A percentile compares a stretch with the other conserved stretches of the same genome.
phyloP scores from a whole-genome alignment of 2,797 vertebrate species.

The Chelidonichthys spinosus region DNA sequence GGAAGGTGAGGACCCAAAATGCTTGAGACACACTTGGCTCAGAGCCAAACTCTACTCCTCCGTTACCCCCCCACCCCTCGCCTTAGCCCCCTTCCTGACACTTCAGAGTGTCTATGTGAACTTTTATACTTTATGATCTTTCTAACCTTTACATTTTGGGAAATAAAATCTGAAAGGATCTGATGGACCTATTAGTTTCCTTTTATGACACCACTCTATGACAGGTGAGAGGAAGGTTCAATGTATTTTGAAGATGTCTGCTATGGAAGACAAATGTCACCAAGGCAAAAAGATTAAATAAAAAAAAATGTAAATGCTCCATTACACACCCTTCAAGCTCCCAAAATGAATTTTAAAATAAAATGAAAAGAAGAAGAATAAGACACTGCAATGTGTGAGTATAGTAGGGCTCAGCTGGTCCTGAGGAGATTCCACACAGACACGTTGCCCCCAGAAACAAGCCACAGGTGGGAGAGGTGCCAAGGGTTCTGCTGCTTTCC shows the following conservation, averaged over 20 bases:
- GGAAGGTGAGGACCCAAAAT: slow-evolving; percentile 81
- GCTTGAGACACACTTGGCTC: slow-evolving; percentile 82
- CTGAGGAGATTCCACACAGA: background rate
- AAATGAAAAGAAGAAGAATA: background rate
- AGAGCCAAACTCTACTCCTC: slow-evolving; percentile 73
- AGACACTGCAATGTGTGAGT: background rate
- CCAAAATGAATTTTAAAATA: background rate
- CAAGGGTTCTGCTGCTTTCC: background rate
- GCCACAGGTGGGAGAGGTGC: background rate
- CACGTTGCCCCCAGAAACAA: background rate
- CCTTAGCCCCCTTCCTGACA: slow-evolving; percentile 52
- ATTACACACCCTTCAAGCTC: background rate
- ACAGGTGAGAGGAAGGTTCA: slow-evolving; percentile 22
- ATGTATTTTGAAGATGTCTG: background rate
- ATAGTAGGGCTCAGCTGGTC: too few relatives aligned
- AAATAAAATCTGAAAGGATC: slow-evolving; percentile 39
- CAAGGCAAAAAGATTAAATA: background rate
- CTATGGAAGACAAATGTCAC: slow-evolving; percentile 22
- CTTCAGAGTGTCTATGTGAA: slow-evolving; percentile 66
- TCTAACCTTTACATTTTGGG: slow-evolving; percentile 72
- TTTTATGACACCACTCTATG: slow-evolving; percentile 28
- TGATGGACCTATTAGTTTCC: slow-evolving; percentile 22
- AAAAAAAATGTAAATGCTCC: background rate
- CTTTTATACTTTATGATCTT: slow-evolving; percentile 79
- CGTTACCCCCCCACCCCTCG: background rate